Percentiles rank a stretch among this genome's conserved stretches.
phyloP scores from a whole-genome alignment of 2,888 invertebrate species.

The Sminthurinus aureus region DNA sequence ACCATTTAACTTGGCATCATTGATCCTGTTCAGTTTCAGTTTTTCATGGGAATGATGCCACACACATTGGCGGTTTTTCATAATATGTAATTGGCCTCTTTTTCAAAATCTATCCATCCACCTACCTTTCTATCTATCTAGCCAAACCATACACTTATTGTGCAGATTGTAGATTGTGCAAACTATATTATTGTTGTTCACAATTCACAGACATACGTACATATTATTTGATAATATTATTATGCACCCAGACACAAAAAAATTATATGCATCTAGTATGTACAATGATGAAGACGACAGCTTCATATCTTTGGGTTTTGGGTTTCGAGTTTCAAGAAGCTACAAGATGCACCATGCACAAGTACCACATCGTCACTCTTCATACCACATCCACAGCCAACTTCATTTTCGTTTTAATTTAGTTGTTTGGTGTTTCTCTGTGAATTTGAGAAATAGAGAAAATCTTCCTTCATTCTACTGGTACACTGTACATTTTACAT shows the following conservation, averaged over 20 bases:
- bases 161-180: not conserved
- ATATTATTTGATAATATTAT: no score
- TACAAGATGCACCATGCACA: not conserved
- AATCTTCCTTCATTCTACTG: no score
- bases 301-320: not conserved
- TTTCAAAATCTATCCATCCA: slow-evolving; percentile 4
- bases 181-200: not conserved
- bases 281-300: slow-evolving; percentile 16
- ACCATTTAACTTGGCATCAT: not conserved
- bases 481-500: no score
- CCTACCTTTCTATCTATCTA: no score
- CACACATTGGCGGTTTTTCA: slow-evolving; percentile 29
- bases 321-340: no score
- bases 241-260: not conserved
- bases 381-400: no score
- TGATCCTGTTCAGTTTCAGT: not conserved
- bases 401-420: not conserved
- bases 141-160: not conserved
- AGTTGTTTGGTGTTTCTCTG: not conserved
- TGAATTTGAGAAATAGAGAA: not conserved
- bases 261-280: not conserved
- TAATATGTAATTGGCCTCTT: slow-evolving; percentile 38
- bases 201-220: no score
- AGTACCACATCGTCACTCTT: not conserved
- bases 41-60: slow-evolving; percentile 41